Conservation (phyloP, 2,888 invertebrate species). For the Neuroscelio doddi region DNA sequence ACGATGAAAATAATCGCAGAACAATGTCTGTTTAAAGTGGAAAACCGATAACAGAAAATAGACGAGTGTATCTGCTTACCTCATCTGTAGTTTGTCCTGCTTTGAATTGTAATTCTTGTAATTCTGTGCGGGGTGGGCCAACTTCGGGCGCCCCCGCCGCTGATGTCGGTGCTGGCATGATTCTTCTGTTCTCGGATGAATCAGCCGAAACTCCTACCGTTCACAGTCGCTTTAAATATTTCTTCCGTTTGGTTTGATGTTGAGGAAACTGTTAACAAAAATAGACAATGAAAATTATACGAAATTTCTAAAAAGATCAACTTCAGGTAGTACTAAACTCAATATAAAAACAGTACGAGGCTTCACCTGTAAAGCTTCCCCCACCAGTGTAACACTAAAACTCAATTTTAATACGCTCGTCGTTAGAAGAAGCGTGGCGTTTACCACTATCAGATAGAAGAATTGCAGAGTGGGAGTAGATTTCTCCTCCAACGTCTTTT, state of each 20-base stretch:
- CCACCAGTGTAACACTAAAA: too few species aligned
- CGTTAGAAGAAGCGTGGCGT: too few species aligned
- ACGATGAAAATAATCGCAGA: not conserved
- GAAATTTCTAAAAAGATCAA: too few species aligned
- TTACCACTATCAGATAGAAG: too few species aligned
- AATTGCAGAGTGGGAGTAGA: too few species aligned
- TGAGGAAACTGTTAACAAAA: not conserved
- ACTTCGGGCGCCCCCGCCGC: slow-evolving; percentile 74
- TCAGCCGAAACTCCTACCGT: slow-evolving; percentile 10
- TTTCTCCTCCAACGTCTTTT: too few species aligned
- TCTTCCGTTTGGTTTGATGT: not conserved
- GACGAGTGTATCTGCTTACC: slow-evolving; percentile 73
- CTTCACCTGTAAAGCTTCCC: not conserved
- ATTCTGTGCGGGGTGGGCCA: slow-evolving; percentile 86
- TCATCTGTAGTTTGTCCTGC: slow-evolving; percentile 92
- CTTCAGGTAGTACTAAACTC: too few species aligned
- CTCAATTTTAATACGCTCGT: too few species aligned
- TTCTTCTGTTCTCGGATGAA: slow-evolving; percentile 38
- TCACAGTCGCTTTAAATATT: not conserved
- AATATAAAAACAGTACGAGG: not conserved
- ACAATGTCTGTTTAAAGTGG: not conserved
- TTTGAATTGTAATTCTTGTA: slow-evolving; percentile 90
- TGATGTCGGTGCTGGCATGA: slow-evolving; percentile 72
- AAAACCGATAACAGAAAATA: slow-evolving; percentile 5
- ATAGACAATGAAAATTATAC: too few species aligned